phyloP scores from a whole-genome alignment of 2,888 invertebrate genomes.

The Diaprepes abbreviatus region DNA sequence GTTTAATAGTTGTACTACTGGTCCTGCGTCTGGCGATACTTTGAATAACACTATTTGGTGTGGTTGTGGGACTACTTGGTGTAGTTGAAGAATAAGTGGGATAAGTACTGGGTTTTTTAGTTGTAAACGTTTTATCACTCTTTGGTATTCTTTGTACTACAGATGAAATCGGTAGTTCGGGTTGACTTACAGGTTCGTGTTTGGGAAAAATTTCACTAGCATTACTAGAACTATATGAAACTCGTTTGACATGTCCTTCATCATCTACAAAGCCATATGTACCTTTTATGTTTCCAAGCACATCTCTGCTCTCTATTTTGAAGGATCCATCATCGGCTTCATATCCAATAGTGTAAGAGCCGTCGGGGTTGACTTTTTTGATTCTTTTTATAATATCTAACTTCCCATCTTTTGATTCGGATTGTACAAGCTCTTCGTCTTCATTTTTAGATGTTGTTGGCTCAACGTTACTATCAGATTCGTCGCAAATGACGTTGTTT shows the following conservation, averaged over 20 bases:
- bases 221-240: conserved; percentile 78
- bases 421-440: conserved; percentile 72
- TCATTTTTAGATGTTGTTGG: conserved; percentile 29
- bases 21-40: conserved; percentile 73
- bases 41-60: conserved; percentile 73
- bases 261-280: conserved; percentile 87
- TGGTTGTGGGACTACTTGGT: conserved; percentile 71
- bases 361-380: conserved; percentile 84
- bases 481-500: conserved; percentile 12
- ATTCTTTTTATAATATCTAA: conserved; percentile 87
- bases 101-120: conserved; percentile 68
- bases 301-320: conserved; percentile 86
- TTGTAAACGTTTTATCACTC: conserved; percentile 64
- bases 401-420: conserved; percentile 79
- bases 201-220: conserved; percentile 68
- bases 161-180: conserved; percentile 63
- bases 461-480: conserved; percentile 39
- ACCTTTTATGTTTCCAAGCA: conserved; percentile 84
- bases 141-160: conserved; percentile 65
- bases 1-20: conserved; percentile 62
- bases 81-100: conserved; percentile 67
- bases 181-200: conserved; percentile 41
- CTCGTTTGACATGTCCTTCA: conserved; percentile 83
- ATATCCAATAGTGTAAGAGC: conserved; percentile 87
- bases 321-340: conserved; percentile 89